phyloP scores from a whole-genome alignment of 2,797 vertebrate genomes.

The Siniperca obscura region DNA sequence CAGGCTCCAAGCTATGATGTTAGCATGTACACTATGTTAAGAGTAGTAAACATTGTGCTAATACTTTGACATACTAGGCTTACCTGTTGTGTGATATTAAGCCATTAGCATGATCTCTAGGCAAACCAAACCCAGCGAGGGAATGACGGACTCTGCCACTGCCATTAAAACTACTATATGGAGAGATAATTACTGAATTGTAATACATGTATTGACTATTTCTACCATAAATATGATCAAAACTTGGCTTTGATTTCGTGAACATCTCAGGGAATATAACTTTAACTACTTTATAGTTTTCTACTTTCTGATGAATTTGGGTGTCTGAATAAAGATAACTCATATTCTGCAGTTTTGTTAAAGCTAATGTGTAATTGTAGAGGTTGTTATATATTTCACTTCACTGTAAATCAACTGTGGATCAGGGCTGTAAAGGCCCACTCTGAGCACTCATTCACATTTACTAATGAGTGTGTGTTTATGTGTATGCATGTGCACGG shows the following conservation, averaged over 20 bases:
- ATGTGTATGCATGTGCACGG: conserved; percentile 14
- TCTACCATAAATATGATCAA: too few species aligned
- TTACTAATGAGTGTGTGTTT: conserved; percentile 15
- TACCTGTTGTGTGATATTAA: background rate
- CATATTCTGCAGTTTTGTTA: background rate
- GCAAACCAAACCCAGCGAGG: background rate
- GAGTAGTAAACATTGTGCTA: background rate
- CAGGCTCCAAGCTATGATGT: background rate
- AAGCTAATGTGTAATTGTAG: background rate
- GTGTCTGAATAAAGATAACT: background rate
- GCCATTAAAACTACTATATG: background rate
- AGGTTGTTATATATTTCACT: background rate
- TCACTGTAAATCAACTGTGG: background rate
- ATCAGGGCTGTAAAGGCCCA: background rate
- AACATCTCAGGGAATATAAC: background rate
- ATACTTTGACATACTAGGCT: background rate
- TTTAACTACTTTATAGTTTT: background rate
- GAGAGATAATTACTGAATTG: background rate
- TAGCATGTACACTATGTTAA: background rate
- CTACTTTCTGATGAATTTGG: background rate
- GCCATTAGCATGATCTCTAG: background rate
- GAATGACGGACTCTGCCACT: background rate
- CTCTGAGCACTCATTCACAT: background rate
- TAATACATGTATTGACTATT: background rate
- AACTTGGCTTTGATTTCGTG: background rate